These are phyloP conservation scores for Doris montereyensis DNA, from an alignment of 2,888 invertebrate species.

Conservation along the genomic window DNA sequence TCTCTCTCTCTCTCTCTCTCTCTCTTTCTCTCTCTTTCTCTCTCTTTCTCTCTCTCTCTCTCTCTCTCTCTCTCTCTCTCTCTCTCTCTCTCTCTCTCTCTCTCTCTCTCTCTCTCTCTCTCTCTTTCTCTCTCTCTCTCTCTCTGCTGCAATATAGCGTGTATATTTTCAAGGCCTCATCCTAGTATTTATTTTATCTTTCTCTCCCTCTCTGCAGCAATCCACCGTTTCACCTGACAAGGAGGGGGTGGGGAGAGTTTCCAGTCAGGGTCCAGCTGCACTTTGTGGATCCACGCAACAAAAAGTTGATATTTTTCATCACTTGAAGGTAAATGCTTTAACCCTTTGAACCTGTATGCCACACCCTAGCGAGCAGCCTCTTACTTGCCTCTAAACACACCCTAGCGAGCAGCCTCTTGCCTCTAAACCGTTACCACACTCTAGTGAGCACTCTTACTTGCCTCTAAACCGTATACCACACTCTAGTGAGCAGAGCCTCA, in stretches of 20 bases:
- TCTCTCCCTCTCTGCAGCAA: slow-evolving; percentile 75
- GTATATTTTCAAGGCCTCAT: background rate
- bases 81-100: slow-evolving; percentile 7
- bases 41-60: no score
- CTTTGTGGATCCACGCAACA: slow-evolving; percentile 82
- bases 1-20: no score
- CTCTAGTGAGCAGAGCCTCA: no score
- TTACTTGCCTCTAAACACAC: no score
- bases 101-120: background rate
- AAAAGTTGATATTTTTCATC: slow-evolving; percentile 86
- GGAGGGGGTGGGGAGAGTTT: slow-evolving; percentile 95
- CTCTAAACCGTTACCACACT: no score
- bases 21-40: no score
- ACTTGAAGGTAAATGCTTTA: slow-evolving; percentile 67
- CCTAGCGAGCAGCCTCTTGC: no score
- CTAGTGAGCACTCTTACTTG: no score
- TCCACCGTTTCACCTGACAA: slow-evolving; percentile 86
- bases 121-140: background rate
- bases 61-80: no score
- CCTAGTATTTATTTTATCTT: background rate
- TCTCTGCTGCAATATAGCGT: background rate
- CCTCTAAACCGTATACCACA: no score
- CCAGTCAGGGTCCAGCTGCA: slow-evolving; percentile 86
- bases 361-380: no score
- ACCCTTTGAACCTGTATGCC: background rate